phyloP scores from a whole-genome alignment of 64 coral and sea anemone genomes.

The Catalaphyllia jardinei region DNA sequence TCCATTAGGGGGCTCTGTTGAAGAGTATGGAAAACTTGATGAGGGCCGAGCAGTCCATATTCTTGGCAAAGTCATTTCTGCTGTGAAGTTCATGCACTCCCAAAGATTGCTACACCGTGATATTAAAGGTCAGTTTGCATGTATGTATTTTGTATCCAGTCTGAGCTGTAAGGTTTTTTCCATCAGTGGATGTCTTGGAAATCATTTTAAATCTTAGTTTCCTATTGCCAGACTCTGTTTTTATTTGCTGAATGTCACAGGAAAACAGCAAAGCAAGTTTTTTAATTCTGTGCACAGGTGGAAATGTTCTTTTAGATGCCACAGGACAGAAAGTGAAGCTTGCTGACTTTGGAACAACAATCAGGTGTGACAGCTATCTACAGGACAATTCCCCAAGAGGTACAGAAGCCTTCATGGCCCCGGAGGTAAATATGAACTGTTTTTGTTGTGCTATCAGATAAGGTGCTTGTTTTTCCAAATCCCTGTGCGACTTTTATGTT shows the following conservation, averaged over 20 bases:
- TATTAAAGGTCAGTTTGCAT: constrained; percentile 61
- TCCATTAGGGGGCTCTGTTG: constrained; percentile 51
- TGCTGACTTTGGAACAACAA: constrained; percentile 74
- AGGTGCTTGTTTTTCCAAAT: too few relatives aligned
- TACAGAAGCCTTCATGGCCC: constrained; percentile 92
- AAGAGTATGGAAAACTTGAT: constrained; percentile 6
- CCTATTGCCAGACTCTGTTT: too few relatives aligned
- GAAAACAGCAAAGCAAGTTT: neutral
- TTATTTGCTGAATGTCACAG: too few relatives aligned
- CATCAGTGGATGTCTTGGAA: too few relatives aligned
- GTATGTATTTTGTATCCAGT: neutral
- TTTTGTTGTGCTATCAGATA: neutral
- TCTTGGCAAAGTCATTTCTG: constrained; percentile 41
- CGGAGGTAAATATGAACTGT: constrained; percentile 60
- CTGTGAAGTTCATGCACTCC: constrained; percentile 53
- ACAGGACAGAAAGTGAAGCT: constrained; percentile 52
- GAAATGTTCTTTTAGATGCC: constrained; percentile 65
- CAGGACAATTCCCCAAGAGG: constrained; percentile 52
- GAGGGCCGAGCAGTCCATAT: constrained; percentile 23
- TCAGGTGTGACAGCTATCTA: constrained; percentile 29
- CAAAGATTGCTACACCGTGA: constrained; percentile 62
- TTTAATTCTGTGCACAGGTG: constrained; percentile 45
- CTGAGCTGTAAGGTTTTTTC: too few relatives aligned
- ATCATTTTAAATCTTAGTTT: too few relatives aligned
- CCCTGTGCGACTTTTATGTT: too few relatives aligned